These are phyloP conservation scores for Siphamia tubifer DNA, from an alignment of 2,113 vertebrate genomes.

Conservation along the genomic window DNA sequence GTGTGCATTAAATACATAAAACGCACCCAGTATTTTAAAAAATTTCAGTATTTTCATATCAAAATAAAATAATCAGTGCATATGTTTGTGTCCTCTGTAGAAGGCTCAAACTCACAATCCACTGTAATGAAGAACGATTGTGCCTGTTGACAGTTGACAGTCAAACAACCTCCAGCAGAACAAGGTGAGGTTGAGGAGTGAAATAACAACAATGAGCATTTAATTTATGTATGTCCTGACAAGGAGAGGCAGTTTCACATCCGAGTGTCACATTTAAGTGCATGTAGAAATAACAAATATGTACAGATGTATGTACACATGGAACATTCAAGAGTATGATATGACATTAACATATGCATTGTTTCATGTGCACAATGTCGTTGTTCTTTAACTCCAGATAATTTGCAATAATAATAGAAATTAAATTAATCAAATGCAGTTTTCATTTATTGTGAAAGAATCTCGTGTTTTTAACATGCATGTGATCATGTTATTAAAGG, in stretches of 20 bases:
- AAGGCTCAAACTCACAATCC: neutral
- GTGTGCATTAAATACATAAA: too few relatives aligned
- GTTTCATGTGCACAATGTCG: neutral
- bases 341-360: neutral
- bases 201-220: neutral
- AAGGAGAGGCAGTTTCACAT: neutral
- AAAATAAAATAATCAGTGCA: neutral
- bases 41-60: neutral
- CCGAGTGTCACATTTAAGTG: neutral
- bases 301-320: neutral
- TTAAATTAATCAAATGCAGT: neutral
- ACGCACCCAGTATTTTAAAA: too few relatives aligned
- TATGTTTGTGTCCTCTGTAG: neutral
- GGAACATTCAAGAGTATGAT: neutral
- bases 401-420: neutral
- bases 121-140: slow-evolving; percentile 21
- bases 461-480: neutral
- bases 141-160: neutral
- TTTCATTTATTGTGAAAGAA: neutral
- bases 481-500: neutral
- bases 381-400: neutral
- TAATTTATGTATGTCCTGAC: slow-evolving; percentile 4
- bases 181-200: slow-evolving; percentile 22
- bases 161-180: slow-evolving; percentile 2
- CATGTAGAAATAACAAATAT: neutral